These are phyloP conservation scores for Lasioglossum oenotherae DNA, from an alignment of 2,888 invertebrate species.

Conservation along the genomic window DNA sequence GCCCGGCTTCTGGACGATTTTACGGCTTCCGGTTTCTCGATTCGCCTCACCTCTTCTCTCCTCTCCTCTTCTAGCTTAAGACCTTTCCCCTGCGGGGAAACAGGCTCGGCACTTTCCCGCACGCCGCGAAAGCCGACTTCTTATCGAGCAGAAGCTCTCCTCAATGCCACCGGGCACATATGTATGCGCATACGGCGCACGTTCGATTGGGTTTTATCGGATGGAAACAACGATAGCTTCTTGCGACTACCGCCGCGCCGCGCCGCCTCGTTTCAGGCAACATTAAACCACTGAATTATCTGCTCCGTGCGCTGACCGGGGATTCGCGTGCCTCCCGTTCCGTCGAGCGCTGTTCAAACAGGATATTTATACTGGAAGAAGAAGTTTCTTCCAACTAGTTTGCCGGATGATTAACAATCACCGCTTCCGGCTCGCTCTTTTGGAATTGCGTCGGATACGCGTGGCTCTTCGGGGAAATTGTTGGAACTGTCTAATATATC, in stretches of 20 bases:
- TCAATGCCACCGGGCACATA: not conserved
- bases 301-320: not conserved
- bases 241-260: not conserved
- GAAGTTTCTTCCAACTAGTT: not conserved
- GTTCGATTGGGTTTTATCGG: constrained; percentile 29
- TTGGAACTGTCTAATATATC: not conserved
- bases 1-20: constrained; percentile 34
- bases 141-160: constrained; percentile 18
- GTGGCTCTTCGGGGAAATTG: not conserved
- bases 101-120: not conserved
- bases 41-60: constrained; percentile 21
- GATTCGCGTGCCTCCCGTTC: not conserved
- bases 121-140: constrained; percentile 12
- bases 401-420: not conserved
- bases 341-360: not conserved
- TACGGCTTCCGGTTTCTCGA: constrained; percentile 46
- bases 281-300: constrained; percentile 12
- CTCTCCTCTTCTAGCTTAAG: not conserved
- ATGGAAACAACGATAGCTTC: constrained; percentile 30
- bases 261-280: constrained; percentile 16
- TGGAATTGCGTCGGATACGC: not conserved
- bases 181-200: constrained; percentile 6
- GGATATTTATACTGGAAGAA: not conserved
- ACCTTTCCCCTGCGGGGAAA: not conserved
- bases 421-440: not conserved